Evolutionary conservation across 2,888 invertebrate species (phyloP).

Genomic region (Antheraea yamamai): DNA sequence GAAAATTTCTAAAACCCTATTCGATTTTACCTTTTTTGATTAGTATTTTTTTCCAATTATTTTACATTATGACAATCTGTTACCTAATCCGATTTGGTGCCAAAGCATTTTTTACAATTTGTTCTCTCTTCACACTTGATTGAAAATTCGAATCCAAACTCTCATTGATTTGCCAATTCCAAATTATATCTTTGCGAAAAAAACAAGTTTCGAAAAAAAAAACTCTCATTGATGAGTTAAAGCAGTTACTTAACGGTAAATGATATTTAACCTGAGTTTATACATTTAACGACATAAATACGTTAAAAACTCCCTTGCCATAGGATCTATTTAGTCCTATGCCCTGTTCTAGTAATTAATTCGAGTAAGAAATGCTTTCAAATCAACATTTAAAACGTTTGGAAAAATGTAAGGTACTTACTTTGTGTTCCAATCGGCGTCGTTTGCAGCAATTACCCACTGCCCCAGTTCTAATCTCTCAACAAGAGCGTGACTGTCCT

Average conservation of each 20-base stretch:
- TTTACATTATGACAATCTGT: not conserved
- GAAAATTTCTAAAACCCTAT: not conserved
- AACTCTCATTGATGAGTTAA: no score
- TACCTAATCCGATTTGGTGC: not conserved
- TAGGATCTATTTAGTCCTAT: no score
- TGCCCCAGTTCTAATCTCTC: constrained; percentile 78
- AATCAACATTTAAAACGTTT: not conserved
- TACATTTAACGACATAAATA: no score
- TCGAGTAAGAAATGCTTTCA: not conserved
- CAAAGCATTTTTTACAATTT: not conserved
- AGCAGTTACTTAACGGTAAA: no score
- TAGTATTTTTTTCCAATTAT: not conserved
- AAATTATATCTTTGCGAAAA: no score
- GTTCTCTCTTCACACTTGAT: not conserved
- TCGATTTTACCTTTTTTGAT: not conserved
- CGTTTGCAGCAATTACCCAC: constrained; percentile 87
- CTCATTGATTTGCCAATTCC: no score
- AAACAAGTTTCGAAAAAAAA: no score
- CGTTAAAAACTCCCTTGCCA: no score
- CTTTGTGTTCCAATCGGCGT: constrained; percentile 91
- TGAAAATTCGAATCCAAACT: not conserved
- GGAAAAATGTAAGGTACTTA: constrained; percentile 59
- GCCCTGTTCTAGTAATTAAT: not conserved
- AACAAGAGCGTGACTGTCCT: constrained; percentile 84
- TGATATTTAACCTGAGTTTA: no score